phyloP scores from a whole-genome alignment of 2,113 vertebrate species.

The Platysteira castanea region DNA sequence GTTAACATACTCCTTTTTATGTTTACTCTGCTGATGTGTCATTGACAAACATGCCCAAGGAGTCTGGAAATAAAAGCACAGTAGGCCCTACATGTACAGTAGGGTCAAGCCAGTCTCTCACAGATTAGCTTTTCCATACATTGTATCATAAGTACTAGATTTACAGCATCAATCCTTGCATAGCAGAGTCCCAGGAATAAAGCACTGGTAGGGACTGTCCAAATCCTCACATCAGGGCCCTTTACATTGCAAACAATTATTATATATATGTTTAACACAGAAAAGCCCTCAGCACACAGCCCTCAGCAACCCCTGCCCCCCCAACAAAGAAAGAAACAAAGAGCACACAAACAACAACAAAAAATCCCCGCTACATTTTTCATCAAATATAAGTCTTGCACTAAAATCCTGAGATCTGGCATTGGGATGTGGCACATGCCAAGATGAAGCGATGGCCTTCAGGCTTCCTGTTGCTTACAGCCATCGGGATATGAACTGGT shows the following conservation, averaged over 20 bases:
- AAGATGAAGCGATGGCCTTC: accelerated
- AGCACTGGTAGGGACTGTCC: neutral
- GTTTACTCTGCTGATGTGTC: neutral
- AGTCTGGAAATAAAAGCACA: neutral
- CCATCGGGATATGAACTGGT: neutral
- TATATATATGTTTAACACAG: neutral
- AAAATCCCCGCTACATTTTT: neutral
- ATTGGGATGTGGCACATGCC: accelerated
- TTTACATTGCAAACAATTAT: neutral
- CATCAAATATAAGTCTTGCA: neutral
- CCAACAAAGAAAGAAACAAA: neutral
- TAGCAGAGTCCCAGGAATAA: neutral
- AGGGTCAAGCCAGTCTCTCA: neutral
- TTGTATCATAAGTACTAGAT: neutral
- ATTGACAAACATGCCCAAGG: neutral
- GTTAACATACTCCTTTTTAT: neutral
- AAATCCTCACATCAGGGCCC: neutral
- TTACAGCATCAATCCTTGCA: neutral
- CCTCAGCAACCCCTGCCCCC: accelerated
- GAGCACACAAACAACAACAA: neutral
- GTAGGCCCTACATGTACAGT: neutral
- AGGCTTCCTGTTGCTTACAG: accelerated
- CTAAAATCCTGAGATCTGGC: neutral
- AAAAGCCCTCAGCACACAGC: neutral
- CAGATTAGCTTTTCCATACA: neutral